Evolutionary conservation across 2,888 invertebrate genomes (phyloP).

Genomic region (Acheta domesticus): DNA sequence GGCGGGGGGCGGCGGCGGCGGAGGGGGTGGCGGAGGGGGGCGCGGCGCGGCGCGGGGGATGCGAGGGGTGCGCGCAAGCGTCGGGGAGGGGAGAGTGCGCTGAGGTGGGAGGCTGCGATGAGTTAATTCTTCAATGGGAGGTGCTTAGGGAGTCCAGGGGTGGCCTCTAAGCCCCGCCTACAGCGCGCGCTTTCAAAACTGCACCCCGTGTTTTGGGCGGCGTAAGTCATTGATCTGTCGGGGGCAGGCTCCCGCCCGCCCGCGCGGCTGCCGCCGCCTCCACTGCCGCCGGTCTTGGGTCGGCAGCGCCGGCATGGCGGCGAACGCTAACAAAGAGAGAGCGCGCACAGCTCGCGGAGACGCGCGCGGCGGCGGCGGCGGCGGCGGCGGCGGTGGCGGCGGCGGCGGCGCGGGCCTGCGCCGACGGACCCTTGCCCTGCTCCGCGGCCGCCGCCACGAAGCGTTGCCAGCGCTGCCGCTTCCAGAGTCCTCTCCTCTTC

Average conservation of each 20-base stretch:
- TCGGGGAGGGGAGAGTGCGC: slow-evolving; percentile 25
- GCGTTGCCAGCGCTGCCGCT: neutral
- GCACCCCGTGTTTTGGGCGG: slow-evolving; percentile 18
- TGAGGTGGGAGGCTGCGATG: slow-evolving; percentile 27
- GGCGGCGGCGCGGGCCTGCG: neutral
- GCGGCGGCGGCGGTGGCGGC: neutral
- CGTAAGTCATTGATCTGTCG: slow-evolving; percentile 33
- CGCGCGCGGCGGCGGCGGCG: neutral
- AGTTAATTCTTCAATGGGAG: slow-evolving; percentile 30
- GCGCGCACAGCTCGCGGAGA: slow-evolving; percentile 21
- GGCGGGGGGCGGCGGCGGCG: neutral
- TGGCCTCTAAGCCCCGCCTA: slow-evolving; percentile 23
- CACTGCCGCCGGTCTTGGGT: slow-evolving; percentile 19
- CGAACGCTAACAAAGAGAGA: slow-evolving; percentile 22
- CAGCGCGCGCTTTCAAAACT: slow-evolving; percentile 18
- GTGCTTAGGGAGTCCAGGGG: slow-evolving; percentile 21
- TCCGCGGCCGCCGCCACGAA: neutral
- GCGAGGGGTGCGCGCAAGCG: neutral
- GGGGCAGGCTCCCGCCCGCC: slow-evolving; percentile 25
- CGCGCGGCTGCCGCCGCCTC: slow-evolving; percentile 20
- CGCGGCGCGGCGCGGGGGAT: neutral
- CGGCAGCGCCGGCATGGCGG: slow-evolving; percentile 21
- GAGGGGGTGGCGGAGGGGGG: neutral
- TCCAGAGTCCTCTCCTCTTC: neutral
- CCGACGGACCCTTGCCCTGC: neutral